Evolutionary conservation across 2,113 vertebrate species (phyloP), one percentile per base, ranked within the genome.

Genomic region (Zapornia atra): DNA sequence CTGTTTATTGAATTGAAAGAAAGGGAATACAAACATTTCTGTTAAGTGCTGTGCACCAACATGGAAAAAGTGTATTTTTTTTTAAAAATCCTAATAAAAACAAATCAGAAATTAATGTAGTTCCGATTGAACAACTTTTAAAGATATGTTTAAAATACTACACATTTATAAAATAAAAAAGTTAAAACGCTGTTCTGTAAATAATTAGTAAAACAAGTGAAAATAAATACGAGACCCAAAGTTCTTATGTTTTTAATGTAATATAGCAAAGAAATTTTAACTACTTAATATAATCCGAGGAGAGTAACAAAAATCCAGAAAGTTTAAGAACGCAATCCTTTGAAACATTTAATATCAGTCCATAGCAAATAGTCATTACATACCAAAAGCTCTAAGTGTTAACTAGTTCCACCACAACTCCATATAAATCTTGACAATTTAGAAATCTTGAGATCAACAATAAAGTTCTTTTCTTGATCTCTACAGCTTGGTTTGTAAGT

Each of bases 191-290:
- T 98, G 98, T 98, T 97, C 97, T 96, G 98, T 98, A 98, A 98
- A 98, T 98, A 98, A 97, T 98, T 98, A 98, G 97, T 98, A 98
- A 97, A 98, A 98, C 96, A 97, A 96, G 96, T 98, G 98, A 98
- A 98, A 99, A 98, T 98, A 98, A 98, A 98, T 98, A 98, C 96
- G 97, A 99, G 98, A 98, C 98, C 98, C 98, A 98, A 98, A 98
- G 97, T 98, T 99, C 98, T 99, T 99, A 99, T 98, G 99, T 98
- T 99, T 97, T 99, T 99, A 99, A 99, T 99, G 99, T 99, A 98
- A 99, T 99, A 99, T 98, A 99, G 98, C 98, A 98, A 99, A 98
- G 98, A 98, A 98, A 99, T 98, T 97, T 98, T 97, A 98, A 97
- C 97, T 98, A 98, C 96, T 97, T 97, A 98, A 98, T 98, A 98